These are phyloP conservation scores for Eupeodes corollae DNA, from an alignment of 1,140 invertebrate genomes.

Conservation along the genomic window DNA sequence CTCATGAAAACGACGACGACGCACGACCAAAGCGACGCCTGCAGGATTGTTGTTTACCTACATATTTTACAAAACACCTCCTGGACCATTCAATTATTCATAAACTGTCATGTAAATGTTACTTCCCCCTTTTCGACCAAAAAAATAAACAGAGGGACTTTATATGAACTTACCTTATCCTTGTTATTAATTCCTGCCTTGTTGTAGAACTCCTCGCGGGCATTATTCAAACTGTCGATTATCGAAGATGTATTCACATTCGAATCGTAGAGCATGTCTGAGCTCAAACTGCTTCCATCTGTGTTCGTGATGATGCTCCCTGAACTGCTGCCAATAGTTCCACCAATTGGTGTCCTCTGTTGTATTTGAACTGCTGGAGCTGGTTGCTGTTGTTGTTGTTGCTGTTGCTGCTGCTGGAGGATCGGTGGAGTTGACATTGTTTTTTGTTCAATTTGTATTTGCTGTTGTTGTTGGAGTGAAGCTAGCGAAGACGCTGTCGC, in stretches of 20 bases:
- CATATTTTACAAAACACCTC: too few relatives aligned
- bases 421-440: not conserved
- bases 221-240: constrained; percentile 32
- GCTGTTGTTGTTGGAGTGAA: constrained; percentile 9
- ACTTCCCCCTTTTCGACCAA: too few relatives aligned
- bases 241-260: constrained; percentile 35
- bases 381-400: constrained; percentile 2
- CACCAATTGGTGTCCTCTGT: constrained; percentile 7
- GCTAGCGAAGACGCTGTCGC: constrained; percentile 17
- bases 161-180: constrained; percentile 33
- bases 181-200: constrained; percentile 17
- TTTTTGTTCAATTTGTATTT: constrained; percentile 1
- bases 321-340: constrained; percentile 2
- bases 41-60: too few relatives aligned
- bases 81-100: too few relatives aligned
- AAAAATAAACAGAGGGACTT: too few relatives aligned
- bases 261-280: constrained; percentile 29
- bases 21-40: too few relatives aligned
- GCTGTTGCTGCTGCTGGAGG: constrained; percentile 13
- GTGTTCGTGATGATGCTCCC: constrained; percentile 2
- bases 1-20: too few relatives aligned
- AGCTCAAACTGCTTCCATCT: constrained; percentile 5
- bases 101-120: too few relatives aligned
- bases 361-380: constrained; percentile 3
- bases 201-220: constrained; percentile 26